Base-by-base conservation (phyloP, 2,113 vertebrate species). In the Pangasianodon gigas region DNA sequence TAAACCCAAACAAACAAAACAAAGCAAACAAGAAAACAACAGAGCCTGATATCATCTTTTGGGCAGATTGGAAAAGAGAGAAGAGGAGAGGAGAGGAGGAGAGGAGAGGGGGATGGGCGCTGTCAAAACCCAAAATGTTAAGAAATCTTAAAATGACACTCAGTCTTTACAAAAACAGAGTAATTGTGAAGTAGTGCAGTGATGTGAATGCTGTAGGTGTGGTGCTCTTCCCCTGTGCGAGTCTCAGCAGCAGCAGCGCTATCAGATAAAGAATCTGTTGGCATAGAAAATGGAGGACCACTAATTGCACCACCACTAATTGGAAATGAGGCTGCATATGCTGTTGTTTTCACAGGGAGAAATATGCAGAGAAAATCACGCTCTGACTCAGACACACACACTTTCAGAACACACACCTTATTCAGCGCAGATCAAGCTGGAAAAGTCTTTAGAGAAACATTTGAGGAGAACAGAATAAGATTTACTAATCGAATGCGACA, bases 281-380 rank as follows among this genome's bases (percentile, higher is more conserved):
- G 94, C 94, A 95, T 88, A 96, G 95, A 96, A 96, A 96, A 96
- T 96, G 96, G 96, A 95, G 96, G 96, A 94, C 94, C 94, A 94
- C 96, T 96, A 96, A 96, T 96, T 96, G 96, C 95, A 96, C 89
- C 94, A 94, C 87, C 89, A 92, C 93, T 93, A 95, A 95, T 96
- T 95, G 94, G 92, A 94, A 94, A 92, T 88, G 93, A 93, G 93
- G 92, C 89, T 94, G 94, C 93, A 93, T 52, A 88, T 91, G 90
- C 92, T 88, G 91, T 77, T 90, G 75, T 92, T 86, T 87, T 86
- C 88, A 85, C n/a, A 37, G 26, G 85, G 32, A 44, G 6, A 62
- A 84, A 71, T 85, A 89, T 87, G 87, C 86, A 84, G 11, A 90
- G 69, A 81, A 58, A 52, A 62, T 60, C 60, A 44, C 56, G 48